Percentiles rank a stretch among this genome's conserved stretches.
Conservation (phyloP, 2,888 invertebrate species). For the Panopea generosa region DNA sequence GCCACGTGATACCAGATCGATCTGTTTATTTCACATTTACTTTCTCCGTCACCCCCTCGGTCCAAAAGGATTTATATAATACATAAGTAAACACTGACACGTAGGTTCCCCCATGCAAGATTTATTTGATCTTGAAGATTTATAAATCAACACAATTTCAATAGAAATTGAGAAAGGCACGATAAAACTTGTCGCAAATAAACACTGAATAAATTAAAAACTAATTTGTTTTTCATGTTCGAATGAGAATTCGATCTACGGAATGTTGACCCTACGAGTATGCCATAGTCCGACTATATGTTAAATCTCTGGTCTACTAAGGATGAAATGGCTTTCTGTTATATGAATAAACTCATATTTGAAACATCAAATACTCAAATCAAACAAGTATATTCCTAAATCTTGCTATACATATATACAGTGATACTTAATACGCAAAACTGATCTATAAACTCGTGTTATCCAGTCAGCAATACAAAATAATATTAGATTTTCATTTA, state of each 20-base stretch:
- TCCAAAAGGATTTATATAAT: conserved; percentile 11
- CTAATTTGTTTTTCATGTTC: conserved; percentile 6
- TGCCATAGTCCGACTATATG: too few relatives aligned
- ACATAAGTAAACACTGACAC: conserved; percentile 23
- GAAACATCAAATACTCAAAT: too few relatives aligned
- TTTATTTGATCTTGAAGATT: conserved; percentile 23
- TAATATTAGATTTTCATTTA: too few relatives aligned
- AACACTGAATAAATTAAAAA: conserved; percentile 21
- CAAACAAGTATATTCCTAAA: too few relatives aligned
- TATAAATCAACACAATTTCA: conserved; percentile 25
- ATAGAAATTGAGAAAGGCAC: background rate
- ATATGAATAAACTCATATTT: too few relatives aligned
- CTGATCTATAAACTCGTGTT: too few relatives aligned
- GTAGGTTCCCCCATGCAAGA: background rate
- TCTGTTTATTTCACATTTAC: conserved; percentile 12
- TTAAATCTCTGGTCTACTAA: too few relatives aligned
- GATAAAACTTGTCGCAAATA: conserved; percentile 6
- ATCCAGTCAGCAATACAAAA: too few relatives aligned
- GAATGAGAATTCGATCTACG: background rate
- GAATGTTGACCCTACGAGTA: conserved; percentile 7
- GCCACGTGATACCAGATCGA: too few relatives aligned
- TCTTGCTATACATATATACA: too few relatives aligned
- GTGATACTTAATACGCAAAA: too few relatives aligned
- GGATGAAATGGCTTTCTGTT: too few relatives aligned
- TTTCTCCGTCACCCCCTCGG: conserved; percentile 1